A percentile compares a stretch with the other conserved stretches of the same genome.
phyloP scores from a whole-genome alignment of 2,113 vertebrate genomes.

The Equus przewalskii region DNA sequence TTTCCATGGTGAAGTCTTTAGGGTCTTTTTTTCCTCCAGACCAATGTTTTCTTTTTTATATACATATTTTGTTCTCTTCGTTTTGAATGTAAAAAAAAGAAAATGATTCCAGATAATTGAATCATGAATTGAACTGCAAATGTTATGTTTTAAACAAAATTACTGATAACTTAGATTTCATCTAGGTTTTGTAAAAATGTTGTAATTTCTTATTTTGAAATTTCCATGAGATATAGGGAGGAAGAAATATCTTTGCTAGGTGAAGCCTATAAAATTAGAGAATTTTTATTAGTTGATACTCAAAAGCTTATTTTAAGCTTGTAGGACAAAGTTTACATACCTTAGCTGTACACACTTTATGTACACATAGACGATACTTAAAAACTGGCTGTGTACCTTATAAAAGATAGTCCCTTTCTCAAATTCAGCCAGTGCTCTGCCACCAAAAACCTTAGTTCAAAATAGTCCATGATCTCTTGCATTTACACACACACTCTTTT shows the following conservation, averaged over 20 bases:
- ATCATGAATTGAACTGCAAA: constrained; percentile 30
- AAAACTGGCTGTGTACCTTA: not conserved
- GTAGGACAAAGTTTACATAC: not conserved
- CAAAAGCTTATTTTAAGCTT: not conserved
- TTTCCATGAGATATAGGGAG: not conserved
- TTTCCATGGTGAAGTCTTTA: constrained; percentile 29
- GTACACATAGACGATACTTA: not conserved
- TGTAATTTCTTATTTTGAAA: constrained; percentile 36
- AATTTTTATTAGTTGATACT: constrained; percentile 48
- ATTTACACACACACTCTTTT: not conserved
- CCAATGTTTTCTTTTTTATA: constrained; percentile 23
- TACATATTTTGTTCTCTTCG: constrained; percentile 62
- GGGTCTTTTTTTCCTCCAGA: not conserved
- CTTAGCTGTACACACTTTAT: not conserved
- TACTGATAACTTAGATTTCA: not conserved
- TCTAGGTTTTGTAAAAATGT: not conserved
- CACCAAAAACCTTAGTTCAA: not conserved
- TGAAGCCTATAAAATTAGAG: not conserved
- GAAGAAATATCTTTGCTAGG: not conserved
- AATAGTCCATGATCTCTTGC: not conserved
- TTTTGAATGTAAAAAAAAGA: constrained; percentile 39
- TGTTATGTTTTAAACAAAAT: constrained; percentile 16
- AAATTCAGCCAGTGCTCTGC: not conserved
- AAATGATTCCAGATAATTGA: not conserved
- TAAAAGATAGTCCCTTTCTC: not conserved